Conservation (phyloP, 2,113 vertebrate species). For the Ophthalmolycus amberensis region DNA sequence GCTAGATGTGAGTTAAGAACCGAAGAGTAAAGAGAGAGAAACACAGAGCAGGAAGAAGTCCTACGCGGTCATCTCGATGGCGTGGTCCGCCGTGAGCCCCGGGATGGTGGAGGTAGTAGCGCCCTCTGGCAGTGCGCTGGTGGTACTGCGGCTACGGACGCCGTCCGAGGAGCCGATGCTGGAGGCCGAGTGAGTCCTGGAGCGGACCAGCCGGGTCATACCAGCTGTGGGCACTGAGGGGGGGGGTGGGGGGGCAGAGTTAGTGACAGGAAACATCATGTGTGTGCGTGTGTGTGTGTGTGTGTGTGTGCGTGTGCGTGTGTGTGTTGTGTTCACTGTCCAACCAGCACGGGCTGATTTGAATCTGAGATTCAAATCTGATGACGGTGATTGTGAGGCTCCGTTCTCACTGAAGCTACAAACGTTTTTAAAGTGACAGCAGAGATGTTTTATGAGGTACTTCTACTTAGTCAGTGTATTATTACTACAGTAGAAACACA, state of each 20-base stretch:
- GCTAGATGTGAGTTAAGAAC: neutral
- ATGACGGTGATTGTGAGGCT: constrained; percentile 25
- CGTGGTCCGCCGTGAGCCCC: neutral
- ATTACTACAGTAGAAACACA: no score
- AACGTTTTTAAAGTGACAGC: neutral
- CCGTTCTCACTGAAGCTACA: constrained; percentile 34
- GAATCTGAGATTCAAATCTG: constrained; percentile 59
- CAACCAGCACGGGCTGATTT: constrained; percentile 7
- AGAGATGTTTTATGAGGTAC: no score
- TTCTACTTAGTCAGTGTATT: no score
- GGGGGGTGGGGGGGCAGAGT: constrained; percentile 21
- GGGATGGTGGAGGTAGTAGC: neutral
- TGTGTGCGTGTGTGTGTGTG: neutral
- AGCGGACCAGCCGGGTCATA: constrained; percentile 93
- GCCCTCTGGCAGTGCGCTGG: constrained; percentile 79
- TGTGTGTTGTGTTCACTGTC: neutral
- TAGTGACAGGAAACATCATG: neutral
- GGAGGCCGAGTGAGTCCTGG: constrained; percentile 93
- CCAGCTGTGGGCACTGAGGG: constrained; percentile 91
- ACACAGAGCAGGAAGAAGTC: neutral
- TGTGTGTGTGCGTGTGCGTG: neutral
- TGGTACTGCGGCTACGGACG: constrained; percentile 83
- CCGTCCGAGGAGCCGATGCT: constrained; percentile 90
- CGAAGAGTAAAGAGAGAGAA: neutral
- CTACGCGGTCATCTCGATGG: constrained; percentile 42